Conservation (phyloP, 2,888 invertebrate genomes). For the Pteria penguin region DNA sequence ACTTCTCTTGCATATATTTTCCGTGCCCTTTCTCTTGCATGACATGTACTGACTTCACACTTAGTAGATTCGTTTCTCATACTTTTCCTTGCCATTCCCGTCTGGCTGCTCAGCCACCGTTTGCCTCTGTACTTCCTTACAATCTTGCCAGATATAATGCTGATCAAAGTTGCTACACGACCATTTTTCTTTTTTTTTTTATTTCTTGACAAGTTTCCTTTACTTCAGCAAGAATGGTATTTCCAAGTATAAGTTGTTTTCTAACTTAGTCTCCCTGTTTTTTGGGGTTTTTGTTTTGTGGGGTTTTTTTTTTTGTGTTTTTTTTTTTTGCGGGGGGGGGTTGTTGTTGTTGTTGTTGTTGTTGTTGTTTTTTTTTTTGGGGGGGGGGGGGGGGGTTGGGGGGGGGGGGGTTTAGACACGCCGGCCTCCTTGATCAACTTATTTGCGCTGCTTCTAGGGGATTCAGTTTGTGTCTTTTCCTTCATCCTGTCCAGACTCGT, state of each 20-base stretch:
- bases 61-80: background rate
- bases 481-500: conserved; percentile 11
- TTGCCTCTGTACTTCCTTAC: conserved; percentile 18
- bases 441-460: conserved; percentile 3
- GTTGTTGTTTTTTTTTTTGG: too few relatives aligned
- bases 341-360: too few relatives aligned
- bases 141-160: conserved; percentile 17
- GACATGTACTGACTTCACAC: background rate
- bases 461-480: background rate
- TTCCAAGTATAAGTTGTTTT: conserved; percentile 13
- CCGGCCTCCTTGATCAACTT: conserved; percentile 14
- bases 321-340: too few relatives aligned
- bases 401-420: too few relatives aligned
- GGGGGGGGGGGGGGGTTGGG: too few relatives aligned
- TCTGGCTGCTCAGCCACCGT: conserved; percentile 8
- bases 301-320: too few relatives aligned
- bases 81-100: conserved; percentile 11
- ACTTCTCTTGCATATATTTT: conserved; percentile 5
- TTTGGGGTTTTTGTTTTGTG: too few relatives aligned
- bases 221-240: conserved; percentile 15
- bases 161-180: background rate
- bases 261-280: conserved; percentile 2
- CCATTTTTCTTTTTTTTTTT: conserved; percentile 7
- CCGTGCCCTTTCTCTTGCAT: background rate
- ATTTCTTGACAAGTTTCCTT: conserved; percentile 5